These are phyloP conservation scores for Hyles lineata DNA, from an alignment of 2,888 invertebrate genomes.

Conservation along the genomic window DNA sequence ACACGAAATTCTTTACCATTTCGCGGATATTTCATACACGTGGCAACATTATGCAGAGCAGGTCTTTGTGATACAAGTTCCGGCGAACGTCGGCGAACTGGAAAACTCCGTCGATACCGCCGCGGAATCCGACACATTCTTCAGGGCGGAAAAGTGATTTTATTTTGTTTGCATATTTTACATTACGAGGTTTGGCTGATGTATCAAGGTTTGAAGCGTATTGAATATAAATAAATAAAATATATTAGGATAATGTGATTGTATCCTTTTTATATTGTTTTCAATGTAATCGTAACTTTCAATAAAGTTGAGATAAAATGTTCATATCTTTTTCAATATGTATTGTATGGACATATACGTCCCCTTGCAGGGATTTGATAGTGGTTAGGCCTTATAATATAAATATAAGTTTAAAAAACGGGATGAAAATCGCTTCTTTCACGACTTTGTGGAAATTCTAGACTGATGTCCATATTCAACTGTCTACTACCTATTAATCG, in stretches of 20 bases:
- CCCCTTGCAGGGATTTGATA: too few species aligned
- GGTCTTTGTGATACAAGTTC: constrained; percentile 26
- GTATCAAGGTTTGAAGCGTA: neutral
- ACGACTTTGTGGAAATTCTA: too few species aligned
- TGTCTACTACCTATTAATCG: too few species aligned
- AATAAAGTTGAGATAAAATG: too few species aligned
- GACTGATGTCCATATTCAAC: too few species aligned
- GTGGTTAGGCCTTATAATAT: too few species aligned
- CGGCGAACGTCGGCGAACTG: constrained; percentile 24
- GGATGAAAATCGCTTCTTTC: too few species aligned
- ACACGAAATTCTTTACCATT: neutral
- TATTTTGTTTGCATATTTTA: constrained; percentile 25
- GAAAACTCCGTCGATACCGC: constrained; percentile 29
- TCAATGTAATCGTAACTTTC: too few species aligned
- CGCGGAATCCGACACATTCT: constrained; percentile 26
- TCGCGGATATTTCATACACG: neutral
- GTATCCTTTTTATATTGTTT: too few species aligned
- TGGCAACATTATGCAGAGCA: constrained; percentile 23
- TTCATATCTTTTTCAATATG: too few species aligned
- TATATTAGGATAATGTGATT: neutral
- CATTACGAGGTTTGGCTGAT: constrained; percentile 10
- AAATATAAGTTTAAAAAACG: too few species aligned
- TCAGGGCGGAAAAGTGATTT: constrained; percentile 25
- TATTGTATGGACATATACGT: too few species aligned
- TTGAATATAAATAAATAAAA: neutral